Evolutionary conservation across 1,140 invertebrate genomes (phyloP), one percentile per base, ranked within the genome.

Genomic region (Orchestia grillus): DNA sequence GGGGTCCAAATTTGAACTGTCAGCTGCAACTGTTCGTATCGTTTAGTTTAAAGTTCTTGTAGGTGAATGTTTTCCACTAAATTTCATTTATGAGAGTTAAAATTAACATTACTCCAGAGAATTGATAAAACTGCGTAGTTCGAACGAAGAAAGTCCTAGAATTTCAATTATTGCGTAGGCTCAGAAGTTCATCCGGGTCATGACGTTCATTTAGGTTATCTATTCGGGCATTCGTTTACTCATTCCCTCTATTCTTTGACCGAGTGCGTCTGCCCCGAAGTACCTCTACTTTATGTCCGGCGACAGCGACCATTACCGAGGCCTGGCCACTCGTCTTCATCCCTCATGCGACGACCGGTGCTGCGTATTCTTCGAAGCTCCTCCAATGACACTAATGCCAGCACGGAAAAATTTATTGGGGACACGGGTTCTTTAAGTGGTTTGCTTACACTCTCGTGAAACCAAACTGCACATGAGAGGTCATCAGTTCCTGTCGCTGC

Each of bases 321-420:
- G 41, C 40, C 8, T 94, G n/a, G 3, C 92, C 92, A 94, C 44
- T 47, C 43, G 40, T 94, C 92, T 94, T 45, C 6, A 94, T 94
- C 92, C 92, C 16, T 94, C 92, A 94, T 45, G 44, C 8, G 36
- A 40, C 6, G 44, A 44, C 3, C 92, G 43, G 43, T 40, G 3
- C 44, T 45, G 44, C 92, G 43, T 47, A 94, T 44, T 94, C 92
- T 94, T 44, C 47, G 43, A 36, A 94, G 36, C 40, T 42, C 92
- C 47, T 47, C 92, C 92, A 94, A 44, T 94, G 92, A 94, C 92
- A 94, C 92, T 94, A 94, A 94, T 94, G 92, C 92, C 43, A 28
- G 43, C 36, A 42, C 43, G 40, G 43, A 44, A 94, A 90, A 94
- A 94, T 94, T 94, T 94, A 94, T 47, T 45, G 43, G 92, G 44